Base-by-base conservation (phyloP, 2,888 invertebrate genomes). In the Pristionchus maxplancki region DNA sequence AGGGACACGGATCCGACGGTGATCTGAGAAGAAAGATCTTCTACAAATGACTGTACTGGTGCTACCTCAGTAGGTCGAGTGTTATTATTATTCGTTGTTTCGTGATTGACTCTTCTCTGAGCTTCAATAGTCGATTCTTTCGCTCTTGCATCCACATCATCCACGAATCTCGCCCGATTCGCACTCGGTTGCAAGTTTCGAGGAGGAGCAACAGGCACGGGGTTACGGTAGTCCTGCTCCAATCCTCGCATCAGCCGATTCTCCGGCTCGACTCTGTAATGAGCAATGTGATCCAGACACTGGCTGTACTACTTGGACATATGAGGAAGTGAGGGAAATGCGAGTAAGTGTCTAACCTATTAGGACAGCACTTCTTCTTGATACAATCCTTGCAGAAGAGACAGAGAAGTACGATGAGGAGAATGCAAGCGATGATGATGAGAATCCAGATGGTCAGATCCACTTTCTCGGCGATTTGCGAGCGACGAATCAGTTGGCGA, bases 371-470 rank as follows among this genome's bases (percentile, higher is more conserved):
- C 24, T 67, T 44, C 31, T 37, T 62, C 67, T 67, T 78, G 44
- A 88, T 82, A 44, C 67, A 82, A 24, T 40, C 64, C 83, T 87
- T 90, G 90, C 88, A 90, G 74, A 44, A 90, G 83, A 58, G 90
- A 89, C 20, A 90, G 17, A 89, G 86, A 28, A 87, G 82, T 20
- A 90, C 88, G 74, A 90, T 20, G 31, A 90, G 50, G 24, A 90
- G 74, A 31, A 90, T 85, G 9, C 74, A n/a, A 0, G 85, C 71
- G 64, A 90, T 74, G 82, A 90, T 50, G n/a, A 89, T 78, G 28
- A 90, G 88, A 40, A 90, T 81, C 67, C 89, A 88, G n/a, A 88
- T 81, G 13, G 90, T 89, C n/a, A 84, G 50, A 44, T 90, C 90
- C 9, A 87, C 83, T 28, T 53, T 78, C 44, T 84, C 87, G 28